Percentiles rank a stretch among this genome's conserved stretches.
Conservation (phyloP, 2,888 invertebrate genomes). For the Ophion slaviceki region DNA sequence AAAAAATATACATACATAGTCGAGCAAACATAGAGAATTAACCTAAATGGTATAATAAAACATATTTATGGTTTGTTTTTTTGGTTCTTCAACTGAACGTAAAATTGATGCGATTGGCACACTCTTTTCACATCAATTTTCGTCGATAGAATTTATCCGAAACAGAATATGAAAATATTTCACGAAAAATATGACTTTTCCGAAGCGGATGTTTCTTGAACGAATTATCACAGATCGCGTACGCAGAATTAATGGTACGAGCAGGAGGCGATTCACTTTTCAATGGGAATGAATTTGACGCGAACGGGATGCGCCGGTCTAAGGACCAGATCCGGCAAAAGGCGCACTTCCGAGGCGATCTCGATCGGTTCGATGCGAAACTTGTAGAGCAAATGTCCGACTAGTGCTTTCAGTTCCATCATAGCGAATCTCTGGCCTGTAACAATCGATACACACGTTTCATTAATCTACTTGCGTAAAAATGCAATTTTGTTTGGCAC, state of each 20-base stretch:
- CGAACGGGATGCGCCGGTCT: slow-evolving; percentile 64
- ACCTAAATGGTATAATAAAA: no score
- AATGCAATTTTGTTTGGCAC: no score
- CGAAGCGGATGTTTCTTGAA: background rate
- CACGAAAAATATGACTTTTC: background rate
- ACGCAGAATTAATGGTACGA: background rate
- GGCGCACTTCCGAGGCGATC: slow-evolving; percentile 52
- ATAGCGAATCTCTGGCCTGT: slow-evolving; percentile 70
- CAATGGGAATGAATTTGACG: slow-evolving; percentile 61
- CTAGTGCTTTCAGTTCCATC: slow-evolving; percentile 67
- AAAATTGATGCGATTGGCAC: no score
- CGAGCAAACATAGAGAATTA: no score
- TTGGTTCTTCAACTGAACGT: no score
- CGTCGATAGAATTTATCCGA: background rate
- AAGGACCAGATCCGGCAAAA: slow-evolving; percentile 64
- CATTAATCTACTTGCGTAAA: no score
- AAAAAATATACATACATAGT: no score
- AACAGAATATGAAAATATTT: background rate
- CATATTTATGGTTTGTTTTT: no score
- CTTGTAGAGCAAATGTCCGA: slow-evolving; percentile 66
- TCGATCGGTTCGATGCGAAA: slow-evolving; percentile 68
- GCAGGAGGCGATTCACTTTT: slow-evolving; percentile 28
- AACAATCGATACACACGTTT: background rate
- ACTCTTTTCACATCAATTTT: no score
- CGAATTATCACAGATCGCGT: slow-evolving; percentile 42